Percentiles rank a stretch among this genome's conserved stretches.
Conservation (phyloP, 2,888 invertebrate species). For the Taphrorychus bicolor region DNA sequence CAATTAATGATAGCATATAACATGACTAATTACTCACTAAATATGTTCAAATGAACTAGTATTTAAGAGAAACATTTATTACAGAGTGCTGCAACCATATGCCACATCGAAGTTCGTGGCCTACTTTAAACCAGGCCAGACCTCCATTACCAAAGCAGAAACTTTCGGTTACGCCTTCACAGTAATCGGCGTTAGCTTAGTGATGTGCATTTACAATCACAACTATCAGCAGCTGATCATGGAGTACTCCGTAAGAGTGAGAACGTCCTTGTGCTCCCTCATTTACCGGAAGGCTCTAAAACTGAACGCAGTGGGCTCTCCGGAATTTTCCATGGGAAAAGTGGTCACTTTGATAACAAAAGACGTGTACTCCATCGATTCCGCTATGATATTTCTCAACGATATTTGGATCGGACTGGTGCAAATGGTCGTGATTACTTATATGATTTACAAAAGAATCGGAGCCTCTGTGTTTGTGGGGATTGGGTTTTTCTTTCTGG, state of each 20-base stretch:
- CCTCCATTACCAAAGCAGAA: conserved; percentile 43
- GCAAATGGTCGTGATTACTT: conserved; percentile 80
- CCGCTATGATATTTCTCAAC: conserved; percentile 85
- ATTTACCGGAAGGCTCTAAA: conserved; percentile 64
- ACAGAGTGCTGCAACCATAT: conserved; percentile 48
- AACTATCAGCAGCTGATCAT: conserved; percentile 80
- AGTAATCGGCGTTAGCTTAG: conserved; percentile 73
- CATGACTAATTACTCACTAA: background rate
- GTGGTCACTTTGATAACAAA: conserved; percentile 88
- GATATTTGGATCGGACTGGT: conserved; percentile 92
- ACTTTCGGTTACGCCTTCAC: conserved; percentile 79
- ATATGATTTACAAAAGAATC: conserved; percentile 73
- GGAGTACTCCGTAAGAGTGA: conserved; percentile 77
- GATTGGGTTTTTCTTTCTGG: conserved; percentile 61
- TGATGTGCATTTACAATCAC: conserved; percentile 71
- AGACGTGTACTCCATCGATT: conserved; percentile 90
- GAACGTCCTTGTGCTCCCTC: conserved; percentile 69
- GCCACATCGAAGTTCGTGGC: conserved; percentile 49
- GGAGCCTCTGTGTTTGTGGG: conserved; percentile 63
- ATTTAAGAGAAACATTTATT: background rate
- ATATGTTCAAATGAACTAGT: too few relatives aligned
- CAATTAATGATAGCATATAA: background rate
- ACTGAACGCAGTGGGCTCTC: conserved; percentile 63
- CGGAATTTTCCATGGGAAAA: conserved; percentile 73
- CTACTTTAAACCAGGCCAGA: conserved; percentile 47